Conservation (phyloP, 2,888 invertebrate genomes). For the Lycaena phlaeas region DNA sequence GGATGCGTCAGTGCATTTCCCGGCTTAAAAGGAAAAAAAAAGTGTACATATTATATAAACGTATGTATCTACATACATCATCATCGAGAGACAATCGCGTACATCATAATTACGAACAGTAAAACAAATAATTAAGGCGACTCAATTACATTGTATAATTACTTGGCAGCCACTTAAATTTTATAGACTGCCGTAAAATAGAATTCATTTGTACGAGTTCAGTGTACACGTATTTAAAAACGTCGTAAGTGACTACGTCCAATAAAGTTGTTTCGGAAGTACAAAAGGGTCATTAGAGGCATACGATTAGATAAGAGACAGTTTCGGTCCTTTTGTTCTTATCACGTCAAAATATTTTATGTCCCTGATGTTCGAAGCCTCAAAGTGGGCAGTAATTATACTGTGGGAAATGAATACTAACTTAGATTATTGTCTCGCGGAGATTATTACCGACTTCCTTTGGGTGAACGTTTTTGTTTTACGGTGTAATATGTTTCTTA, state of each 20-base stretch:
- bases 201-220: background rate
- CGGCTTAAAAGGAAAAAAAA: too few relatives aligned
- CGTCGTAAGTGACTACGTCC: background rate
- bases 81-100: too few relatives aligned
- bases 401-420: slow-evolving; percentile 16
- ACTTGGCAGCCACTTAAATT: slow-evolving; percentile 17
- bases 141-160: slow-evolving; percentile 7
- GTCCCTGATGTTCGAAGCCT: slow-evolving; percentile 35
- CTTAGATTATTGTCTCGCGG: background rate
- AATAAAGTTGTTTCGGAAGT: slow-evolving; percentile 1
- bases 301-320: slow-evolving; percentile 55
- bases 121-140: too few relatives aligned
- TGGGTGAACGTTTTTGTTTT: background rate
- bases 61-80: too few relatives aligned
- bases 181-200: slow-evolving; percentile 23
- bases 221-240: background rate
- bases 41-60: too few relatives aligned
- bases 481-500: background rate
- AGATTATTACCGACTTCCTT: slow-evolving; percentile 3
- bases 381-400: slow-evolving; percentile 17
- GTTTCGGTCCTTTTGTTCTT: slow-evolving; percentile 54
- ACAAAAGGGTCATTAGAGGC: slow-evolving; percentile 47
- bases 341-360: slow-evolving; percentile 68
- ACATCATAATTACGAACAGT: too few relatives aligned
- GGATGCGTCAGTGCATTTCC: too few relatives aligned